Conservation (phyloP, 1,140 invertebrate genomes). For the Drosophila repletoides region DNA sequence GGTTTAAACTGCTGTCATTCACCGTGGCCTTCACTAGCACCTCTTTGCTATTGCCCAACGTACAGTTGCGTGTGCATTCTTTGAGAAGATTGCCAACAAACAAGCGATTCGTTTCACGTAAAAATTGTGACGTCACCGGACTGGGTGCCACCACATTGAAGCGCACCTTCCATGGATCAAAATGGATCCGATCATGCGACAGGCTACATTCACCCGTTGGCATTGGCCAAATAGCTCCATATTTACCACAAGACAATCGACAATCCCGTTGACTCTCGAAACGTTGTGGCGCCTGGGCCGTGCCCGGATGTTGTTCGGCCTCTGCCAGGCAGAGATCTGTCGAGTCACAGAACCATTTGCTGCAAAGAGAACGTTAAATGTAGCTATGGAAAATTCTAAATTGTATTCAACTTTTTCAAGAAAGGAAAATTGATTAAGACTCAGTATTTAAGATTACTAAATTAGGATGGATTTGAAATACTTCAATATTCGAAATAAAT, state of each 20-base stretch:
- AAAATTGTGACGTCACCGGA: slow-evolving; percentile 81
- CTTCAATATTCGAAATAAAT: too few relatives aligned
- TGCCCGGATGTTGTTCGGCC: not conserved
- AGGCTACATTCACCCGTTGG: slow-evolving; percentile 84
- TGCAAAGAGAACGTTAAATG: slow-evolving; percentile 14
- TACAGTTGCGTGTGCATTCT: slow-evolving; percentile 84
- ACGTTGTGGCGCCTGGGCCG: not conserved
- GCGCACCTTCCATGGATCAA: slow-evolving; percentile 84
- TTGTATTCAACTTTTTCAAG: too few relatives aligned
- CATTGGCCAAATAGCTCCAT: slow-evolving; percentile 88
- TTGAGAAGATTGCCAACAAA: slow-evolving; percentile 84
- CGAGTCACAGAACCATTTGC: slow-evolving; percentile 56
- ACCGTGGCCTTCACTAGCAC: slow-evolving; percentile 84
- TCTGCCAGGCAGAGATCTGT: slow-evolving; percentile 54
- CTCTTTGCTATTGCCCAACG: slow-evolving; percentile 82
- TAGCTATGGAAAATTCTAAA: too few relatives aligned
- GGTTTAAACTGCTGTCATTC: slow-evolving; percentile 82
- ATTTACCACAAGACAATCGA: slow-evolving; percentile 86
- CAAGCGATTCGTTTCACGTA: slow-evolving; percentile 83
- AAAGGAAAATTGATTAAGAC: too few relatives aligned
- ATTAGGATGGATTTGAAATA: too few relatives aligned
- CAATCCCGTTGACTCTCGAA: slow-evolving; percentile 84
- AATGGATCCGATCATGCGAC: slow-evolving; percentile 83
- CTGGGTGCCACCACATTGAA: slow-evolving; percentile 84
- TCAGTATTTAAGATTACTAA: too few relatives aligned